phyloP scores from a whole-genome alignment of 2,113 vertebrate species.

The Rhombomys opimus region DNA sequence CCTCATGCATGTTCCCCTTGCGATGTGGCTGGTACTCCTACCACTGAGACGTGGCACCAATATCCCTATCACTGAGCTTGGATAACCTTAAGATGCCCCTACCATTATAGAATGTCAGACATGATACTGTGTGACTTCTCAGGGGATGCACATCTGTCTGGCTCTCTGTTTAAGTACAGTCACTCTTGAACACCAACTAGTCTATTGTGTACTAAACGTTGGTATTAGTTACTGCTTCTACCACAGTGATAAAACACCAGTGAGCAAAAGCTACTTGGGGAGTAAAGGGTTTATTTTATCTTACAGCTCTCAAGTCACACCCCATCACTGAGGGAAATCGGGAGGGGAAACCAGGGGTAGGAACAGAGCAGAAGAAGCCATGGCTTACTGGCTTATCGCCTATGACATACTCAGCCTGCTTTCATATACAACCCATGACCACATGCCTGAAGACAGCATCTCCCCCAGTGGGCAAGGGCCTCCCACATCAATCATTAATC shows the following conservation, averaged over 20 bases:
- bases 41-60: not conserved
- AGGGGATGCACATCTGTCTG: not conserved
- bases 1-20: not conserved
- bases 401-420: not conserved
- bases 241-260: not conserved
- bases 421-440: not conserved
- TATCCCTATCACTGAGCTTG: not conserved
- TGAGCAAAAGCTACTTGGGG: not conserved
- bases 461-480: no score
- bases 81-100: not conserved
- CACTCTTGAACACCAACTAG: not conserved
- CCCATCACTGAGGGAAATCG: not conserved
- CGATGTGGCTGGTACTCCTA: not conserved
- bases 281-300: not conserved
- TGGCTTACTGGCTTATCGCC: not conserved
- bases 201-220: not conserved
- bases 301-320: not conserved
- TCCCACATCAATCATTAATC: not conserved
- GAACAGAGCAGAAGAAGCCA: no score
- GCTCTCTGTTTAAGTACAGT: not conserved
- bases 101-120: not conserved
- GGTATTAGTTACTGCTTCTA: not conserved
- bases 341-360: not conserved
- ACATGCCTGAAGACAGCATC: not conserved
- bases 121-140: not conserved